Conservation (phyloP, 2,888 invertebrate species). For the Drosophila anomalata region DNA sequence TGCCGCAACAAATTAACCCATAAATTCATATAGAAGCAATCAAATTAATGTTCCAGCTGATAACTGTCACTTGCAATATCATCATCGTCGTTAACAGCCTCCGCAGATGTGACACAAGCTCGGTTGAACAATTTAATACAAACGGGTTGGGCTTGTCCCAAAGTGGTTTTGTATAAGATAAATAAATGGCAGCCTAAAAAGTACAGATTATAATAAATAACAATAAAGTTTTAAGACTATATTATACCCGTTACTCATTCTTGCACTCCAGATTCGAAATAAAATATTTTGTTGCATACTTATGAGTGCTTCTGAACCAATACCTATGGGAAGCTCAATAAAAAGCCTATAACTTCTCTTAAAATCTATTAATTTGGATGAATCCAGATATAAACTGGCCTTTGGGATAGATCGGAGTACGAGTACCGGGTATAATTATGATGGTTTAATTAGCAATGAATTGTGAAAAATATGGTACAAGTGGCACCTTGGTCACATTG, state of each 20-base stretch:
- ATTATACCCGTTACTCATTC: too few relatives aligned
- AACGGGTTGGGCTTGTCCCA: slow-evolving; percentile 23
- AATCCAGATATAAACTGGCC: too few relatives aligned
- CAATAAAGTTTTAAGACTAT: too few relatives aligned
- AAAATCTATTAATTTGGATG: too few relatives aligned
- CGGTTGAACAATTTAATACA: slow-evolving; percentile 2
- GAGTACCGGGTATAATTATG: background rate
- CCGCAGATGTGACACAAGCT: slow-evolving; percentile 32
- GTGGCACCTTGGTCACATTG: background rate
- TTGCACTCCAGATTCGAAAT: too few relatives aligned
- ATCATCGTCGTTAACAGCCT: slow-evolving; percentile 35
- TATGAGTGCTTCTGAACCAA: too few relatives aligned
- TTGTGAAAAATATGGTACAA: background rate
- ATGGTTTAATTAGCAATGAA: background rate
- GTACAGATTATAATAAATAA: too few relatives aligned
- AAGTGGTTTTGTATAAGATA: background rate
- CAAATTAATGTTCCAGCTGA: slow-evolving; percentile 73
- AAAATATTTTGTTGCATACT: too few relatives aligned
- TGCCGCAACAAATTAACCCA: slow-evolving; percentile 76
- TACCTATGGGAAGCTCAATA: too few relatives aligned
- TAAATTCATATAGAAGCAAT: slow-evolving; percentile 77
- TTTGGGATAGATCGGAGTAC: too few relatives aligned
- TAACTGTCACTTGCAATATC: slow-evolving; percentile 62
- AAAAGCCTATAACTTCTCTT: too few relatives aligned
- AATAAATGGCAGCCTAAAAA: too few relatives aligned